Evolutionary conservation across 2,797 vertebrate genomes (phyloP).

Genomic region (Hafferia zeledoni): DNA sequence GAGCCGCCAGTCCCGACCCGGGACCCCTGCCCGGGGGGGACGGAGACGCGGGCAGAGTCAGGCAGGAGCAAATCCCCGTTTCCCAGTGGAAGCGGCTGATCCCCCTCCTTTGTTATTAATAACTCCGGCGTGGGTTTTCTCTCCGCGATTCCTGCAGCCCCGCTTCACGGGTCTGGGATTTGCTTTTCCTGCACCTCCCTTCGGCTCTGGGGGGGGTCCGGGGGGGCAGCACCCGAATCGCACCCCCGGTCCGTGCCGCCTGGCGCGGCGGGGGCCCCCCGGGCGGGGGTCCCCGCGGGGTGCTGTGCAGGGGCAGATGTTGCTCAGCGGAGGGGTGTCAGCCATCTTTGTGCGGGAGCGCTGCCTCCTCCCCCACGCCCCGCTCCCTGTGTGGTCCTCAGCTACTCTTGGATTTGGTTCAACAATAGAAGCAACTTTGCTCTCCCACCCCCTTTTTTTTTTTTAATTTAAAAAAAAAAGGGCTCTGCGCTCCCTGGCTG

Average conservation of each 20-base stretch:
- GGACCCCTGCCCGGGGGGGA: neutral
- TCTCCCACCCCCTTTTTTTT: constrained; percentile 75
- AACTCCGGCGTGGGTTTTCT: constrained; percentile 24
- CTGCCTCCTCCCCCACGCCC: constrained; percentile 80
- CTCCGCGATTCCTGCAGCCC: neutral
- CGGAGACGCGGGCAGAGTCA: neutral
- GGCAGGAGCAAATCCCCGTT: constrained; percentile 49
- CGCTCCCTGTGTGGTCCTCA: constrained; percentile 95
- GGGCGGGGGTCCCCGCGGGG: constrained; percentile 65
- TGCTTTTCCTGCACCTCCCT: neutral
- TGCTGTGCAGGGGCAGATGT: constrained; percentile 93
- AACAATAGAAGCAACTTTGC: constrained; percentile 87
- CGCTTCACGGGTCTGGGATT: neutral
- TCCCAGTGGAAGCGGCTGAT: constrained; percentile 58
- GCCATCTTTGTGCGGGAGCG: constrained; percentile 90
- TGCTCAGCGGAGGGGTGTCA: constrained; percentile 91
- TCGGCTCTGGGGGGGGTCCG: neutral
- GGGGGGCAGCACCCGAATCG: neutral
- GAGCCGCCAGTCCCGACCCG: neutral
- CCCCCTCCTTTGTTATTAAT: constrained; percentile 59
- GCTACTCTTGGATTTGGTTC: constrained; percentile 96
- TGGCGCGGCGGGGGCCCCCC: neutral
- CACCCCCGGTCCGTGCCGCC: neutral
- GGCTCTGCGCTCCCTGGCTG: constrained; percentile 33
- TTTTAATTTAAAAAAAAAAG: neutral